Conservation (phyloP, 2,797 vertebrate genomes). For the Nasua narica region DNA sequence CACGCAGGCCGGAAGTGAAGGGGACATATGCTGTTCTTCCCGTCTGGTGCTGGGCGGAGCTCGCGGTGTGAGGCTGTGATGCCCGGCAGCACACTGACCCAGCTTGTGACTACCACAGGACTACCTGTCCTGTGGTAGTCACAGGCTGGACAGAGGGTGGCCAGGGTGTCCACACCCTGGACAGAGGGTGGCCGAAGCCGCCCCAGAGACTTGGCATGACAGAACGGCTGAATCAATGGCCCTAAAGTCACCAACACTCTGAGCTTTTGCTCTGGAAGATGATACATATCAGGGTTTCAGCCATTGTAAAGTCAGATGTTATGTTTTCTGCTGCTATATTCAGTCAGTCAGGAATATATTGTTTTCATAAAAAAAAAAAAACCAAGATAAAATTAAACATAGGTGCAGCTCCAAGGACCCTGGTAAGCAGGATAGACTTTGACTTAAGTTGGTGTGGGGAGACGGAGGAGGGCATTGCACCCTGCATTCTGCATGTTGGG, state of each 20-base stretch:
- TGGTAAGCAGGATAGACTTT: fast-evolving
- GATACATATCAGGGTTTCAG: too few species aligned
- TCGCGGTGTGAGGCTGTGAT: fast-evolving
- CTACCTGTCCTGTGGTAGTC: too few species aligned
- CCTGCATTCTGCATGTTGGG: neutral
- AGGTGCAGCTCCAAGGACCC: fast-evolving
- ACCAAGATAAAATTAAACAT: neutral
- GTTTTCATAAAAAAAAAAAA: neutral
- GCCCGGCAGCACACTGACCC: too few species aligned
- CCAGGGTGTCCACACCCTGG: too few species aligned
- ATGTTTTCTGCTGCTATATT: neutral
- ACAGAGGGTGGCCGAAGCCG: neutral
- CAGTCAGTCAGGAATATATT: neutral
- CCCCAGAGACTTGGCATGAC: neutral
- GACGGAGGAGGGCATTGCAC: fast-evolving
- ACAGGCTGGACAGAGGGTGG: neutral
- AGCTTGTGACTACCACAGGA: neutral
- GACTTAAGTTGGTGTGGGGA: neutral
- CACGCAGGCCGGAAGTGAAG: neutral
- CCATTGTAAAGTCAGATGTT: neutral
- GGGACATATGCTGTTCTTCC: neutral
- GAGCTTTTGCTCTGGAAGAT: neutral
- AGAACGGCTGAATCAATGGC: neutral
- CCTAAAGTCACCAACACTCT: neutral
- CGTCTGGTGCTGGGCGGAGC: fast-evolving